Evolutionary conservation across 2,797 vertebrate species (phyloP).

Genomic region (Phataginus tricuspis): DNA sequence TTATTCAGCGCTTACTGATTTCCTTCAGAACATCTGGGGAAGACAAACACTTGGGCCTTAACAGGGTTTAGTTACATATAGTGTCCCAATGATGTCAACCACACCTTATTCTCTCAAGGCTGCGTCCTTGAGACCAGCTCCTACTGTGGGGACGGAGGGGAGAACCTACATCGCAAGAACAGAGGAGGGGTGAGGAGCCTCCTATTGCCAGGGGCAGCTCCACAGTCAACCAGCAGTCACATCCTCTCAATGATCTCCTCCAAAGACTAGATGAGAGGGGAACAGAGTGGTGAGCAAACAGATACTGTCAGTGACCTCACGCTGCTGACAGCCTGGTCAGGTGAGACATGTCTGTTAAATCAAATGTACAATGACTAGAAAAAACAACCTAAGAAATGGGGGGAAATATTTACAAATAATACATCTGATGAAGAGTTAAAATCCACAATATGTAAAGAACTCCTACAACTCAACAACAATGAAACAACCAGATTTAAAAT

Average conservation of each 20-base stretch:
- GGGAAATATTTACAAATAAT: neutral
- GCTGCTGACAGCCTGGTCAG: neutral
- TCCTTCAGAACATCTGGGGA: neutral
- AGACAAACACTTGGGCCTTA: neutral
- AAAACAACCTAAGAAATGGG: neutral
- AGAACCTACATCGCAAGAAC: neutral
- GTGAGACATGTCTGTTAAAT: neutral
- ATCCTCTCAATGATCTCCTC: neutral
- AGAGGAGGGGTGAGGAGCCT: neutral
- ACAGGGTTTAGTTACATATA: neutral
- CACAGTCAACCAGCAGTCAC: neutral
- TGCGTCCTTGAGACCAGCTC: neutral
- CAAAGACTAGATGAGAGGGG: neutral
- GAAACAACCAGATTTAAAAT: neutral
- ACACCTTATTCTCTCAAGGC: neutral
- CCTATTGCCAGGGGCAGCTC: too few species aligned
- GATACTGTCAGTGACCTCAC: neutral
- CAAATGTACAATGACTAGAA: neutral
- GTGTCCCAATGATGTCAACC: neutral
- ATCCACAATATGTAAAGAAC: neutral
- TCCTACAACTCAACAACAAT: neutral
- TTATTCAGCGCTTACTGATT: neutral
- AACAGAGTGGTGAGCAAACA: neutral
- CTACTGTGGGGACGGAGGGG: neutral
- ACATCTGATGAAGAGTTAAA: neutral